Conservation (phyloP, 2,888 invertebrate species). For the Aphidius colemani region DNA sequence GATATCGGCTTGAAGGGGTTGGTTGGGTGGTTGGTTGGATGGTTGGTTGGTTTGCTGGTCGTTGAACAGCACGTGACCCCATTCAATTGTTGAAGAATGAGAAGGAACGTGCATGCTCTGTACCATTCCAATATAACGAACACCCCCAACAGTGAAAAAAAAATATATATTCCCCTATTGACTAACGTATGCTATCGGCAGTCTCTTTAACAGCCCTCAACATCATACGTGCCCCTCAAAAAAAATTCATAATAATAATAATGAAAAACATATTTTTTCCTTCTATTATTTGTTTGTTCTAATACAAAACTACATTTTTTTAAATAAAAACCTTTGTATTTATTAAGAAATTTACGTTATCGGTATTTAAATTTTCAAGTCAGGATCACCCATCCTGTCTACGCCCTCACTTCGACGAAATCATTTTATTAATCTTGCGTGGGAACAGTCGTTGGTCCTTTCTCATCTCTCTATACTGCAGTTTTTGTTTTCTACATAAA, state of each 20-base stretch:
- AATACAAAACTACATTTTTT: too few species aligned
- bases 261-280: background rate
- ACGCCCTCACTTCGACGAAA: conserved; percentile 37
- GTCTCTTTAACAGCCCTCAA: conserved; percentile 26
- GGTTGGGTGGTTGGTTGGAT: conserved; percentile 16
- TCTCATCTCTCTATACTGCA: too few species aligned
- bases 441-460: conserved; percentile 31
- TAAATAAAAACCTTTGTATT: background rate
- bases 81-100: conserved; percentile 9
- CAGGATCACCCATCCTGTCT: conserved; percentile 38
- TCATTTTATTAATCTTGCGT: conserved; percentile 49
- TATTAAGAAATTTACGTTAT: too few species aligned
- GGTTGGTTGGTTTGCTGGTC: conserved; percentile 27
- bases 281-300: too few species aligned
- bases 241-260: too few species aligned
- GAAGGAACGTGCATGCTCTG: conserved; percentile 40
- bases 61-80: conserved; percentile 48
- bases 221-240: too few species aligned
- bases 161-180: conserved; percentile 44
- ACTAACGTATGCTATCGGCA: conserved; percentile 35
- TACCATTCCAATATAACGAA: conserved; percentile 49
- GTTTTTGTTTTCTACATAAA: too few species aligned
- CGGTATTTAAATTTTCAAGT: conserved; percentile 23
- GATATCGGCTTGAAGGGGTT: conserved; percentile 54
- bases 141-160: conserved; percentile 51